Percentiles rank a stretch among this genome's conserved stretches.
These are phyloP conservation scores for Drosophila borealis DNA, from an alignment of 2,888 invertebrate genomes.

Conservation along the genomic window DNA sequence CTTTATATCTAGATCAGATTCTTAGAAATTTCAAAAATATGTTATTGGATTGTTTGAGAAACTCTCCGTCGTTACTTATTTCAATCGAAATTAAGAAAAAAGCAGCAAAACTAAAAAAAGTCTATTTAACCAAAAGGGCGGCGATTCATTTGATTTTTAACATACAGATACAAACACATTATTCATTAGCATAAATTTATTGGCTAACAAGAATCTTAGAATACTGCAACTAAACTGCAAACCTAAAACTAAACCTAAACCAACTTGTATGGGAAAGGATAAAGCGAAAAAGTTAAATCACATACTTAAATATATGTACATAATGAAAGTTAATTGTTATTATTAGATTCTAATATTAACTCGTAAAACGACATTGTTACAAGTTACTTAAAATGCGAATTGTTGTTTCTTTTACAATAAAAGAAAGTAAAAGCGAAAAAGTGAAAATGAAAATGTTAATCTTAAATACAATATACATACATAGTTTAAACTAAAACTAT, in stretches of 20 bases:
- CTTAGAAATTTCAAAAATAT: background rate
- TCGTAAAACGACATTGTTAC: constrained; percentile 65
- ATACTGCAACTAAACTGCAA: too few relatives aligned
- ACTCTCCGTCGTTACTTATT: constrained; percentile 36
- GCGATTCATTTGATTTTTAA: constrained; percentile 13
- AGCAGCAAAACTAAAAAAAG: background rate
- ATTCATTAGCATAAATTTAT: constrained; percentile 30
- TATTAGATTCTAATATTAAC: constrained; percentile 47
- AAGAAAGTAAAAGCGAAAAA: constrained; percentile 33
- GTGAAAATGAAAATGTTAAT: constrained; percentile 39
- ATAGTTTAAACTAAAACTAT: constrained; percentile 45
- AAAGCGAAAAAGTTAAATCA: constrained; percentile 17
- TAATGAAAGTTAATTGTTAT: constrained; percentile 62
- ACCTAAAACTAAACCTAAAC: constrained; percentile 7
- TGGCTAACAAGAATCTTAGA: background rate
- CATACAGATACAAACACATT: constrained; percentile 12
- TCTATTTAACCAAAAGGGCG: constrained; percentile 4
- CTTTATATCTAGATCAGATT: constrained; percentile 20
- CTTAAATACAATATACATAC: constrained; percentile 31
- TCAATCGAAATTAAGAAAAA: constrained; percentile 12
- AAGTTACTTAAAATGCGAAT: constrained; percentile 55
- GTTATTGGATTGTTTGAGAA: constrained; percentile 44
- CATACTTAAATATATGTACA: constrained; percentile 52
- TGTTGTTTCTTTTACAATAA: constrained; percentile 68
- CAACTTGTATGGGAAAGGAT: background rate